A percentile compares a stretch with the other conserved stretches of the same genome.
phyloP scores from a whole-genome alignment of 2,888 invertebrate species.

The Carterocephalus palaemon region DNA sequence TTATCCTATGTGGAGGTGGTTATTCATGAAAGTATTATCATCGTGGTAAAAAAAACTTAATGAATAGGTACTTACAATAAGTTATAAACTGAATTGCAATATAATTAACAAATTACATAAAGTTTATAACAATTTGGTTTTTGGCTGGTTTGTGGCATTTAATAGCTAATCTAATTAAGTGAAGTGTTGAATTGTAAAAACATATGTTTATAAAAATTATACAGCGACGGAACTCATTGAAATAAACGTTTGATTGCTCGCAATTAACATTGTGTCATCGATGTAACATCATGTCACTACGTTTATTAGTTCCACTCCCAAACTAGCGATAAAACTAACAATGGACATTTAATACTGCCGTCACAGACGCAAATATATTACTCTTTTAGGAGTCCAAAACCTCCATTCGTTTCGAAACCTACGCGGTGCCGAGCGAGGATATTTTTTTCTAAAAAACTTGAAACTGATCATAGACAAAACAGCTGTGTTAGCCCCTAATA shows the following conservation, averaged over 20 bases:
- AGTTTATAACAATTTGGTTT: too few relatives aligned
- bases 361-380: conserved; percentile 10
- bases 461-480: conserved; percentile 12
- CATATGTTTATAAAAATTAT: too few relatives aligned
- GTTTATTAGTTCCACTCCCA: conserved; percentile 4
- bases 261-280: conserved; percentile 4
- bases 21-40: too few relatives aligned
- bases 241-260: too few relatives aligned
- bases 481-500: conserved; percentile 9
- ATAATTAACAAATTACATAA: too few relatives aligned
- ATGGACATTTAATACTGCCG: conserved; percentile 13
- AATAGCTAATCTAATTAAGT: conserved; percentile 12
- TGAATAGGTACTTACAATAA: too few relatives aligned
- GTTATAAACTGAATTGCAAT: too few relatives aligned
- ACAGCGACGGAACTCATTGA: too few relatives aligned
- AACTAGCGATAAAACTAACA: conserved; percentile 18
- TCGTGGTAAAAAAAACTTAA: too few relatives aligned
- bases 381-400: conserved; percentile 12
- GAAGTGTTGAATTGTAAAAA: too few relatives aligned
- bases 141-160: too few relatives aligned
- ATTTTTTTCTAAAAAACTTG: conserved; percentile 15
- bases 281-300: background rate
- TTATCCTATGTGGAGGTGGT: too few relatives aligned
- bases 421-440: background rate
- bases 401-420: conserved; percentile 12